phyloP scores from a whole-genome alignment of 1,140 invertebrate species.

The Acromyrmex heyeri region DNA sequence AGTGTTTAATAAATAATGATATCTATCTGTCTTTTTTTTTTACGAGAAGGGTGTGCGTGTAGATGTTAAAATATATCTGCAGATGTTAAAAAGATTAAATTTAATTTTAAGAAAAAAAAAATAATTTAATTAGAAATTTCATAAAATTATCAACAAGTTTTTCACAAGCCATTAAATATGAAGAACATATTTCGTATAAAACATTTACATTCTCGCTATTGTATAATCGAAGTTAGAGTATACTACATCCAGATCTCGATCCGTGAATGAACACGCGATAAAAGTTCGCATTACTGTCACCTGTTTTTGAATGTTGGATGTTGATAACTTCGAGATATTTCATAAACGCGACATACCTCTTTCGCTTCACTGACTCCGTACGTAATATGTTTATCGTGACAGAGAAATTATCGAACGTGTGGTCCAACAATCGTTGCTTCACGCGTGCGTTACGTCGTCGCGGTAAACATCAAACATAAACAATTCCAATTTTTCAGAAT shows the following conservation, averaged over 20 bases:
- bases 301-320: neutral
- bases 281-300: constrained; percentile 25
- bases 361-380: constrained; percentile 20
- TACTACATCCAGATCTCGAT: neutral
- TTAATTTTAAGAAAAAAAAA: neutral
- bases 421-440: neutral
- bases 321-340: constrained; percentile 28
- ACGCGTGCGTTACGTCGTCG: neutral
- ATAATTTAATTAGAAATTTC: neutral
- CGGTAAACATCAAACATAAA: neutral
- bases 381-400: constrained; percentile 54
- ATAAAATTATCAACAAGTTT: neutral
- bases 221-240: neutral
- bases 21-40: too few species aligned
- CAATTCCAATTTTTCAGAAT: neutral
- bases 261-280: constrained; percentile 32
- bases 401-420: neutral
- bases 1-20: too few species aligned
- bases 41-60: too few species aligned
- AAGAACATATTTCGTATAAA: neutral
- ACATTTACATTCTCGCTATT: neutral
- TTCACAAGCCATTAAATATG: neutral
- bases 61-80: too few species aligned
- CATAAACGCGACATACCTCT: constrained; percentile 38
- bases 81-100: neutral